Conservation (phyloP, 2,888 invertebrate species). For the Agrotis puta region DNA sequence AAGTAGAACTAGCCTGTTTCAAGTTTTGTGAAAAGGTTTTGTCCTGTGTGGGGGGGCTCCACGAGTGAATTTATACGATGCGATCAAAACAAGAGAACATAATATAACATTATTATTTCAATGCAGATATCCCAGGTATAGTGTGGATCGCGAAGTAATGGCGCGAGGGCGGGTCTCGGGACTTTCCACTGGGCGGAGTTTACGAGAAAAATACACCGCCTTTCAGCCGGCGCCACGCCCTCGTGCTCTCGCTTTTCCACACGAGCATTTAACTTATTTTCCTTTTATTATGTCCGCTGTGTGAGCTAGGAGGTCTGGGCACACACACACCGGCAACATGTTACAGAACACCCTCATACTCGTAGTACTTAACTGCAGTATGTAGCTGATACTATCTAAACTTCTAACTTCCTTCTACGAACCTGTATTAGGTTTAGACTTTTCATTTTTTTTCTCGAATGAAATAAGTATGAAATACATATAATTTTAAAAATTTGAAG, state of each 20-base stretch:
- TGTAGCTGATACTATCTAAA: too few species aligned
- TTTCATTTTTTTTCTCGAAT: neutral
- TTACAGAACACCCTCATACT: constrained; percentile 12
- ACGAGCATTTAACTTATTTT: constrained; percentile 77
- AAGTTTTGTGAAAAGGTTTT: neutral
- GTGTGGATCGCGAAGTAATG: constrained; percentile 74
- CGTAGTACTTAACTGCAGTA: constrained; percentile 16
- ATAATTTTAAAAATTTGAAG: neutral
- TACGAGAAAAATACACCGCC: constrained; percentile 87
- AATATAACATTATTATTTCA: constrained; percentile 46
- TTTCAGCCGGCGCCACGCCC: constrained; percentile 83
- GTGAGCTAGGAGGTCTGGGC: constrained; percentile 44
- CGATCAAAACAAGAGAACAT: constrained; percentile 31
- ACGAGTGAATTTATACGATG: constrained; percentile 7
- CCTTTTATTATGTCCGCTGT: constrained; percentile 65
- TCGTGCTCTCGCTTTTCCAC: constrained; percentile 71
- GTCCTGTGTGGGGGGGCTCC: neutral
- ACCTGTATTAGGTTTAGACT: neutral
- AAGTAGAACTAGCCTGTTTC: neutral
- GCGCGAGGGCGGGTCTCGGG: constrained; percentile 80
- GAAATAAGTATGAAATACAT: too few species aligned
- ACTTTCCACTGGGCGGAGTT: constrained; percentile 87
- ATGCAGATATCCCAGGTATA: constrained; percentile 58
- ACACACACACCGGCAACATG: constrained; percentile 43
- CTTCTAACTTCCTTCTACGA: neutral